Evolutionary conservation across 1,140 invertebrate genomes (phyloP).

Genomic region (Plectus sambesii): DNA sequence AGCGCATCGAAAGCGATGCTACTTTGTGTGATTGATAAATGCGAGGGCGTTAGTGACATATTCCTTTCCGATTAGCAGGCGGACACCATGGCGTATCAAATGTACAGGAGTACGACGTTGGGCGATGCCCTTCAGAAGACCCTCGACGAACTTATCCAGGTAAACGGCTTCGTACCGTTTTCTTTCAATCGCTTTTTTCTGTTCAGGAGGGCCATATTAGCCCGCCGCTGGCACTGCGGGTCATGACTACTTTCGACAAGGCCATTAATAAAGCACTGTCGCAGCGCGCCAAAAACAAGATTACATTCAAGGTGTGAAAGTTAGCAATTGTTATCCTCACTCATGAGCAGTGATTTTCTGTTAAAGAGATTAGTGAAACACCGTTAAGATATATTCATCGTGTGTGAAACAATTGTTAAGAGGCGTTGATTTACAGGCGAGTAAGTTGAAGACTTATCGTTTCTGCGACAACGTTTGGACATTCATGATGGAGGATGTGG

Average conservation of each 20-base stretch:
- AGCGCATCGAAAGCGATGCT: too few relatives aligned
- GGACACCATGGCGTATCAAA: slow-evolving; percentile 73
- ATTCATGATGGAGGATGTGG: slow-evolving; percentile 95
- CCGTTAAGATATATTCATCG: too few relatives aligned
- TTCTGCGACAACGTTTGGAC: slow-evolving; percentile 99
- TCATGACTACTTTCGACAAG: slow-evolving; percentile 89
- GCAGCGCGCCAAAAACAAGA: slow-evolving; percentile 47
- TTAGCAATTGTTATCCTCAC: too few relatives aligned
- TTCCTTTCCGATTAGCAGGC: too few relatives aligned
- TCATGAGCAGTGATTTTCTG: too few relatives aligned
- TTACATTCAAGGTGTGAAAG: slow-evolving; percentile 32
- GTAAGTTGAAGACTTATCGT: slow-evolving; percentile 90
- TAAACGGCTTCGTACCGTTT: too few relatives aligned
- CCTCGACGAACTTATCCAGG: slow-evolving; percentile 70
- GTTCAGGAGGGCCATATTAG: slow-evolving; percentile 90
- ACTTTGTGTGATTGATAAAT: too few relatives aligned
- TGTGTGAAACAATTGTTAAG: too few relatives aligned
- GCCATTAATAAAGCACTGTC: slow-evolving; percentile 85
- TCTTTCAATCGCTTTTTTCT: slow-evolving; percentile 37
- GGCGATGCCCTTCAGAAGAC: slow-evolving; percentile 91
- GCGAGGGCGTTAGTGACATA: too few relatives aligned
- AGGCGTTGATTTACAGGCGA: slow-evolving; percentile 60
- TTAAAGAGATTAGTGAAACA: too few relatives aligned
- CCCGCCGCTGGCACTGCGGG: slow-evolving; percentile 74
- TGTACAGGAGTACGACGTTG: slow-evolving; percentile 92